Evolutionary conservation across 2,888 invertebrate genomes (phyloP).

Genomic region (Volucella bombylans): DNA sequence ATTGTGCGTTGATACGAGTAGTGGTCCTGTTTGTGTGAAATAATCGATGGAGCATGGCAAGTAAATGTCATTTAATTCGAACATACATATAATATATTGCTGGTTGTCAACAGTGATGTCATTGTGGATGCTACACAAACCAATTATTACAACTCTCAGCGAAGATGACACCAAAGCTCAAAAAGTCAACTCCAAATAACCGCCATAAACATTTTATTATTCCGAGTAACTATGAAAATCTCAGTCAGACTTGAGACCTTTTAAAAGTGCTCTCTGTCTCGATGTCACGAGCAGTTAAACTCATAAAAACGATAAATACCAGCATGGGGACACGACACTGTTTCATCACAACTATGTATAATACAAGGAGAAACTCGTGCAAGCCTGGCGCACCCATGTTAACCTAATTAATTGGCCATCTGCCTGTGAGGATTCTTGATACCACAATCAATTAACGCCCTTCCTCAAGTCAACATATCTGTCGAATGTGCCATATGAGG

Average conservation of each 20-base stretch:
- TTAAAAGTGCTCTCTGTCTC: constrained; percentile 42
- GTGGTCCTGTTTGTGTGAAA: constrained; percentile 49
- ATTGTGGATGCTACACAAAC: constrained; percentile 33
- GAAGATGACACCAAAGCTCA: constrained; percentile 32
- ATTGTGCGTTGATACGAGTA: constrained; percentile 31
- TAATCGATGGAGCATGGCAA: constrained; percentile 19
- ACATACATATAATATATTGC: constrained; percentile 48
- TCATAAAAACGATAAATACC: constrained; percentile 63
- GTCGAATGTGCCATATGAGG: constrained; percentile 58
- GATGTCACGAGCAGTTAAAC: constrained; percentile 40
- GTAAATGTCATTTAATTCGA: constrained; percentile 34
- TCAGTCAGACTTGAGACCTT: constrained; percentile 4
- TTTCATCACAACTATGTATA: constrained; percentile 5
- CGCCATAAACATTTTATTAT: constrained; percentile 61
- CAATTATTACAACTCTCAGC: constrained; percentile 40
- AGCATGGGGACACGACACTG: constrained; percentile 45
- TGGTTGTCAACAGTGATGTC: constrained; percentile 44
- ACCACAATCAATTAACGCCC: constrained; percentile 65
- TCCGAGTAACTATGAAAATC: constrained; percentile 36
- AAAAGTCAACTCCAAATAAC: constrained; percentile 15
- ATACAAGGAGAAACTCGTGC: constrained; percentile 14
- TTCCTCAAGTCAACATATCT: constrained; percentile 42
- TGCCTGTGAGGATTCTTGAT: constrained; percentile 65
- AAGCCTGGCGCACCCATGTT: constrained; percentile 65
- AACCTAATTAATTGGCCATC: constrained; percentile 73